phyloP scores from a whole-genome alignment of 2,888 invertebrate species.

The Anorthoa munda region DNA sequence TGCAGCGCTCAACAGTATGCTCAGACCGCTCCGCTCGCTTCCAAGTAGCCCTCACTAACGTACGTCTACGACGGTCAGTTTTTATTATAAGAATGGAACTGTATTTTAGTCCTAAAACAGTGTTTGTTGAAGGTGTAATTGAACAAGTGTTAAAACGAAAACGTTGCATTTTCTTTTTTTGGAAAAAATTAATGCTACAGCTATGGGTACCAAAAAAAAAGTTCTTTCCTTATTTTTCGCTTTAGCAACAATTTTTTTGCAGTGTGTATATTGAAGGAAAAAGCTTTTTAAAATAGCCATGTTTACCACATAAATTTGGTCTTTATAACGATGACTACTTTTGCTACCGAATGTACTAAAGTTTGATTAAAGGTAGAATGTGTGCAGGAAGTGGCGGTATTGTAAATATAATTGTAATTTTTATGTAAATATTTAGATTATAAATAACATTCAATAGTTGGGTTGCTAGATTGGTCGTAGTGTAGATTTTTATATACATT shows the following conservation, averaged over 20 bases:
- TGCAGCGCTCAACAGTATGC: constrained; percentile 97
- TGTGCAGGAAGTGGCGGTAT: constrained; percentile 38
- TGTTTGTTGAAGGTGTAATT: constrained; percentile 3
- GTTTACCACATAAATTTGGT: neutral
- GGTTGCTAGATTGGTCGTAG: constrained; percentile 81
- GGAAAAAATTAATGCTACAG: neutral
- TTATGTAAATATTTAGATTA: constrained; percentile 80
- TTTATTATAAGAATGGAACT: constrained; percentile 33
- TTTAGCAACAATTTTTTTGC: neutral
- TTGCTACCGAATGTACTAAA: constrained; percentile 44
- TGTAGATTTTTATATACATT: constrained; percentile 82
- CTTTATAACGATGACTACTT: neutral
- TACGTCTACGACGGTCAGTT: constrained; percentile 61
- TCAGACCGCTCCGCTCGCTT: constrained; percentile 94
- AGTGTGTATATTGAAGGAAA: neutral
- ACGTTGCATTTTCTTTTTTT: neutral
- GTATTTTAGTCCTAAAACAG: neutral
- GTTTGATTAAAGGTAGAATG: constrained; percentile 16
- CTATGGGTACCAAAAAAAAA: neutral
- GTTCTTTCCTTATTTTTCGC: neutral
- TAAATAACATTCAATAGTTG: constrained; percentile 75
- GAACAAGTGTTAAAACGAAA: neutral
- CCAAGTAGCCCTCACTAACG: constrained; percentile 91
- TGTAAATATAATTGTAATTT: constrained; percentile 78
- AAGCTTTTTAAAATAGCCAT: neutral